Evolutionary conservation across 2,797 vertebrate genomes (phyloP).

Genomic region (Peromyscus attwateri): DNA sequence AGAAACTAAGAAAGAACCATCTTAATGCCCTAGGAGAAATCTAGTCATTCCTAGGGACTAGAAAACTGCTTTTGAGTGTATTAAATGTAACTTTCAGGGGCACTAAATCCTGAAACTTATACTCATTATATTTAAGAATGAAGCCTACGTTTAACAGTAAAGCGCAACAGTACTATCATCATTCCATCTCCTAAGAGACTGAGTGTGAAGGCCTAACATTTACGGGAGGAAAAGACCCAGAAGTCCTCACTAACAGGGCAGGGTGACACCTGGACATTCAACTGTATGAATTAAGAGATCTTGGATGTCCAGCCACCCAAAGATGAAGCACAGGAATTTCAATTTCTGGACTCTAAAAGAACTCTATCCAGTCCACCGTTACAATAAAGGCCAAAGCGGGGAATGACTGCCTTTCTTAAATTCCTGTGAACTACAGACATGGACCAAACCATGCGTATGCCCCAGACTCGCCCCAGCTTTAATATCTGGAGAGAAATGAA

Average conservation of each 20-base stretch:
- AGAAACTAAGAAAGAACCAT: conserved; percentile 75
- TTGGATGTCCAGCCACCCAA: conserved; percentile 71
- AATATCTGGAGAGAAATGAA: conserved; percentile 79
- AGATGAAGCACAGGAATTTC: conserved; percentile 66
- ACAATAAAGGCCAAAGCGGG: conserved; percentile 67
- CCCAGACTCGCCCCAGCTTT: conserved; percentile 74
- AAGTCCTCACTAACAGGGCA: conserved; percentile 72
- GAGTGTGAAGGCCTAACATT: conserved; percentile 72
- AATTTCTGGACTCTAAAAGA: conserved; percentile 60
- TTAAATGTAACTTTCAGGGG: conserved; percentile 70
- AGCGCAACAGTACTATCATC: conserved; percentile 58
- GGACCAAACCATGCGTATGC: conserved; percentile 66
- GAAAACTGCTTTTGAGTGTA: conserved; percentile 68
- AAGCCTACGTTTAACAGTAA: conserved; percentile 76
- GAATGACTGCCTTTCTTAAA: conserved; percentile 58
- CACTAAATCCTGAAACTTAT: conserved; percentile 73
- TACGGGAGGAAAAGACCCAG: conserved; percentile 74
- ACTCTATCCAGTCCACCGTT: conserved; percentile 60
- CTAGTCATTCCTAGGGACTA: conserved; percentile 69
- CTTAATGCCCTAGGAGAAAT: conserved; percentile 75
- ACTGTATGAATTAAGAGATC: conserved; percentile 54
- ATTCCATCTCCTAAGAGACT: conserved; percentile 66
- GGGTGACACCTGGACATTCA: conserved; percentile 67
- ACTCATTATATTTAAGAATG: conserved; percentile 72
- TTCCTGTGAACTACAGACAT: conserved; percentile 69